phyloP scores from a whole-genome alignment of 2,888 invertebrate species.

The Xestia sexstrigata region DNA sequence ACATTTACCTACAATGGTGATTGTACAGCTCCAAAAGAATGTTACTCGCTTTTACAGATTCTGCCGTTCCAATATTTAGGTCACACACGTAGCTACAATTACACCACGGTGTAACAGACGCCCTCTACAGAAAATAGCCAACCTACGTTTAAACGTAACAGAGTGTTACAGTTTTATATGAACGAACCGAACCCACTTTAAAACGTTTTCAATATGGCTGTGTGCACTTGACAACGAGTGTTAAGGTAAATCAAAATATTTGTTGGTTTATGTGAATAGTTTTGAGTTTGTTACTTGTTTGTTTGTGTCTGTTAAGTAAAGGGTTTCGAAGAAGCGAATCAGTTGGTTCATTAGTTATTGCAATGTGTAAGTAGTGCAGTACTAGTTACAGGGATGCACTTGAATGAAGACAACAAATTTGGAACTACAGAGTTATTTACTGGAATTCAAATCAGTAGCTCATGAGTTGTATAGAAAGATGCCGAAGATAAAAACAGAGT shows the following conservation, averaged over 20 bases:
- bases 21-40: not conserved
- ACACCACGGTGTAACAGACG: constrained; percentile 63
- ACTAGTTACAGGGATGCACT: not conserved
- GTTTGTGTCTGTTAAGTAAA: not conserved
- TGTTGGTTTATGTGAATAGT: constrained; percentile 11
- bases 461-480: not conserved
- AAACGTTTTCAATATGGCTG: constrained; percentile 38
- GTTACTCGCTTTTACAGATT: not conserved
- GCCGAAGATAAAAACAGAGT: not conserved
- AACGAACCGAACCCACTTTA: constrained; percentile 46
- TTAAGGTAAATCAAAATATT: constrained; percentile 42
- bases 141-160: constrained; percentile 61
- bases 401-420: not conserved
- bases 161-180: constrained; percentile 53
- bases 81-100: constrained; percentile 7
- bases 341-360: constrained; percentile 13
- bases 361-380: not conserved
- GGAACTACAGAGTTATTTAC: not conserved
- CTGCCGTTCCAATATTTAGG: not conserved
- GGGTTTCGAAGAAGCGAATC: not conserved
- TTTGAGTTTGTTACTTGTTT: constrained; percentile 3
- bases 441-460: not conserved
- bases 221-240: constrained; percentile 35
- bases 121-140: constrained; percentile 49
- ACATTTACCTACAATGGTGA: not conserved